These are phyloP conservation scores for Danaus melanippus DNA, from an alignment of 1,140 invertebrate species.

Conservation along the genomic window DNA sequence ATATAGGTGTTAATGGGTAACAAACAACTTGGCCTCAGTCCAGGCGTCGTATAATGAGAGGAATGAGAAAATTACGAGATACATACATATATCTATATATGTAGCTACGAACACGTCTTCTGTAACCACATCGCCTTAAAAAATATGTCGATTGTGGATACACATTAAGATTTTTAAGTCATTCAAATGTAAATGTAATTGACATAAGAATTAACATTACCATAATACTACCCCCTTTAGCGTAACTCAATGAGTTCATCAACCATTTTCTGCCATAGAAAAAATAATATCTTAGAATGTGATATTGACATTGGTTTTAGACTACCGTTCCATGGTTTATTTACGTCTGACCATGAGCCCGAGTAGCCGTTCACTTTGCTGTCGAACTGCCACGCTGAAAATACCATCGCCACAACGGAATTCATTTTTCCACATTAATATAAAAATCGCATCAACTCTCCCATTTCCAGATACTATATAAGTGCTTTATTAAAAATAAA, in stretches of 20 bases:
- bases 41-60: conserved; percentile 12
- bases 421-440: conserved; percentile 2
- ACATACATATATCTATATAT: no score
- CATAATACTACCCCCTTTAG: no score
- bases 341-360: conserved; percentile 51
- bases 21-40: conserved; percentile 13
- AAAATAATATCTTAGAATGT: conserved; percentile 14
- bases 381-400: conserved; percentile 25
- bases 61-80: conserved; percentile 18
- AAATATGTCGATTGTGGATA: no score
- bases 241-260: not conserved
- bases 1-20: conserved; percentile 19
- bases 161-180: no score
- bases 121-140: no score
- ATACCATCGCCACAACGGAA: conserved; percentile 27
- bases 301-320: conserved; percentile 53
- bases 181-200: no score
- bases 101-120: conserved; percentile 3
- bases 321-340: conserved; percentile 41
- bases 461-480: no score
- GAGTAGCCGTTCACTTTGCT: conserved; percentile 34
- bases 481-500: conserved; percentile 2
- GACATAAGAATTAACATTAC: no score
- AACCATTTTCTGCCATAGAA: conserved; percentile 1
- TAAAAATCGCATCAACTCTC: not conserved